These are phyloP conservation scores for Stenchaetothrips biformis DNA, from an alignment of 2,888 invertebrate species.

Conservation along the genomic window DNA sequence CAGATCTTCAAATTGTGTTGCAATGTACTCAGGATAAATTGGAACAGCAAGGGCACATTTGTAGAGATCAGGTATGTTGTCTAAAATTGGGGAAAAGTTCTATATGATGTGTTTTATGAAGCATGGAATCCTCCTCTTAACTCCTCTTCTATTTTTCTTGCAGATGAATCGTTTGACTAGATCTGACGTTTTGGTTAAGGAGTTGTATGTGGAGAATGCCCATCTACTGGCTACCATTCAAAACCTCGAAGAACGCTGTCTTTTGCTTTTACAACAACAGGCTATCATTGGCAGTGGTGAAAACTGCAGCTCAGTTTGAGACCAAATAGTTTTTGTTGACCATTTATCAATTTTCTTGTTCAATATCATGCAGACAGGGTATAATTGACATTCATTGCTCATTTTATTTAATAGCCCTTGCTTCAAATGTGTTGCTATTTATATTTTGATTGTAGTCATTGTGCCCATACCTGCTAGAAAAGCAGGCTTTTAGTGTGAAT, in stretches of 20 bases:
- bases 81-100: background rate
- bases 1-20: slow-evolving; percentile 51
- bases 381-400: background rate
- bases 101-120: background rate
- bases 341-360: background rate
- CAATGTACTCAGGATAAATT: slow-evolving; percentile 53
- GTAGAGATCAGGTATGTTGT: slow-evolving; percentile 50
- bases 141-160: slow-evolving; percentile 13
- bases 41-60: slow-evolving; percentile 51
- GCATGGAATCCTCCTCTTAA: slow-evolving; percentile 24
- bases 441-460: background rate
- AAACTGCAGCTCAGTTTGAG: slow-evolving; percentile 25
- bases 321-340: background rate
- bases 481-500: background rate
- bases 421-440: background rate
- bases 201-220: slow-evolving; percentile 79
- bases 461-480: background rate
- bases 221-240: slow-evolving; percentile 63
- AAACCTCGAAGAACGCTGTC: slow-evolving; percentile 54
- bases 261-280: slow-evolving; percentile 17
- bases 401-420: background rate
- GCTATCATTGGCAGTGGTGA: slow-evolving; percentile 3
- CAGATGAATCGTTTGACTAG: slow-evolving; percentile 64
- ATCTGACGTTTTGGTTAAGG: slow-evolving; percentile 72
- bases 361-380: background rate